Evolutionary conservation across 2,113 vertebrate genomes (phyloP).

Genomic region (Aviceda subcristata): DNA sequence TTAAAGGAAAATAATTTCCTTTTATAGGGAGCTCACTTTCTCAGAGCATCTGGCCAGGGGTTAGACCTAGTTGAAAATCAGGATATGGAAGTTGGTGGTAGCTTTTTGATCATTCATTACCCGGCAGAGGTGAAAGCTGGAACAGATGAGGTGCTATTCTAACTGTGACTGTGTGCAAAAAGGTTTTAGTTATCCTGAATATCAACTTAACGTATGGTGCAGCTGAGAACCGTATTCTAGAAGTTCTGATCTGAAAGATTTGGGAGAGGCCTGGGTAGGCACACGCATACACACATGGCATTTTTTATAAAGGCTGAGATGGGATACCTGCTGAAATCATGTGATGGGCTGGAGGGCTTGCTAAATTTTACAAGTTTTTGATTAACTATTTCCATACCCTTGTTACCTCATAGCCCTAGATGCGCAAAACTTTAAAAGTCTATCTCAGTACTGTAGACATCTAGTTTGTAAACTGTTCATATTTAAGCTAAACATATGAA

Average conservation of each 20-base stretch:
- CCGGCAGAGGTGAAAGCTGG: background rate
- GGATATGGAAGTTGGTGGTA: background rate
- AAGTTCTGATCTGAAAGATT: background rate
- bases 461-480: background rate
- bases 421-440: background rate
- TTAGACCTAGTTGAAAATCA: background rate
- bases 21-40: background rate
- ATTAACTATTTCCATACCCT: background rate
- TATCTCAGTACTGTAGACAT: background rate
- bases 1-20: background rate
- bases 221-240: background rate
- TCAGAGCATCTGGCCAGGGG: background rate
- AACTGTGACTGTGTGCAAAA: background rate
- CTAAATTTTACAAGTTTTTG: background rate
- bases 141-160: background rate
- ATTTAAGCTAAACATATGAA: background rate
- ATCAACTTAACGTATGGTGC: background rate
- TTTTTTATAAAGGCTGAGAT: background rate
- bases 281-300: accelerated
- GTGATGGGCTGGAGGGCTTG: background rate
- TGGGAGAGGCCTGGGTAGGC: background rate
- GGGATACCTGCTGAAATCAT: background rate
- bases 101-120: background rate
- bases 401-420: background rate
- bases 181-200: background rate